These are phyloP conservation scores for Threskiornis aethiopicus DNA, from an alignment of 2,797 vertebrate species.

Conservation along the genomic window DNA sequence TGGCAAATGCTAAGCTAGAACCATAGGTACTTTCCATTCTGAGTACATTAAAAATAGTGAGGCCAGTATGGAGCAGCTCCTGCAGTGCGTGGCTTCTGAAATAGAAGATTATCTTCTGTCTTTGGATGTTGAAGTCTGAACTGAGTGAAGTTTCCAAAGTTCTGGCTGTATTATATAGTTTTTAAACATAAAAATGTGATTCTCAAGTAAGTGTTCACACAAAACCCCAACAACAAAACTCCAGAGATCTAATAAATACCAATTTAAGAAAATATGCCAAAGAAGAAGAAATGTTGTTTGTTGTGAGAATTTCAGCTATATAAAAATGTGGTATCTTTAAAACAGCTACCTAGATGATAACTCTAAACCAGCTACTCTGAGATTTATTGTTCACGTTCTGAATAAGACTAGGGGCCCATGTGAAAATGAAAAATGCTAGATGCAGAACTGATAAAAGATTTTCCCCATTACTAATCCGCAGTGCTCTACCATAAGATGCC, in stretches of 20 bases:
- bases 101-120: not conserved
- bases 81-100: not conserved
- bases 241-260: not conserved
- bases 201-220: not conserved
- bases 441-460: not conserved
- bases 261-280: not conserved
- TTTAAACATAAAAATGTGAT: not conserved
- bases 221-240: not conserved
- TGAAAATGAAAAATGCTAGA: slow-evolving; percentile 2
- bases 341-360: not conserved
- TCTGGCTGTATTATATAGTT: not conserved
- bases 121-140: not conserved
- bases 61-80: not conserved
- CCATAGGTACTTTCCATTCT: not conserved
- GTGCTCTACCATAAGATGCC: not conserved
- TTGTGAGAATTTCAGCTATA: not conserved
- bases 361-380: not conserved
- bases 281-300: not conserved
- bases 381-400: not conserved
- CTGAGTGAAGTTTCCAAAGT: not conserved
- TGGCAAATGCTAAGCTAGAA: not conserved
- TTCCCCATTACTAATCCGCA: not conserved
- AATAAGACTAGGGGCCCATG: not conserved
- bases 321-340: not conserved
- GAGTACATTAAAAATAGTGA: not conserved